Percentiles rank a stretch among this genome's conserved stretches.
Evolutionary conservation across 2,888 invertebrate species (phyloP).

Genomic region (Pristionchus fissidentatus): DNA sequence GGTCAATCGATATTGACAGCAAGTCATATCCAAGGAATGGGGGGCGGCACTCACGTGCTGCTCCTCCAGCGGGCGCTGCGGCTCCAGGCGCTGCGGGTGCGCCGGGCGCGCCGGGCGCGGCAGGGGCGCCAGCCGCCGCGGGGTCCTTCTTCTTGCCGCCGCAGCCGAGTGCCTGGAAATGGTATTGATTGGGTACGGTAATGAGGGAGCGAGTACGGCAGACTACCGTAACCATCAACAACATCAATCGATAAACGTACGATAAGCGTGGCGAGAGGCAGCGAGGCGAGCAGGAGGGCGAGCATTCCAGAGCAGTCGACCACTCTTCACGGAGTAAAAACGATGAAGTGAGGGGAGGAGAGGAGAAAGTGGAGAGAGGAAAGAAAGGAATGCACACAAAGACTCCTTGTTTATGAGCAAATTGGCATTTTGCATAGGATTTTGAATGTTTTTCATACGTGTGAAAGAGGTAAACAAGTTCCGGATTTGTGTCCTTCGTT

Average conservation of each 20-base stretch:
- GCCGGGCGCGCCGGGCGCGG: neutral
- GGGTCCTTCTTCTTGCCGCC: slow-evolving; percentile 21
- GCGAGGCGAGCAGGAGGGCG: neutral
- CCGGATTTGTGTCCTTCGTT: no score
- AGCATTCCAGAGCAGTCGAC: neutral
- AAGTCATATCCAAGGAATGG: no score
- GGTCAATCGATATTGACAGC: no score
- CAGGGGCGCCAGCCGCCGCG: neutral
- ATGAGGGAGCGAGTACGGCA: neutral
- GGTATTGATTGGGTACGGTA: no score
- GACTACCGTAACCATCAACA: neutral
- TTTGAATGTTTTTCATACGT: no score
- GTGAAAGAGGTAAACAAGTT: no score
- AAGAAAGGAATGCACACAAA: no score
- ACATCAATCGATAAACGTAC: neutral
- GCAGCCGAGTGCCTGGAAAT: neutral
- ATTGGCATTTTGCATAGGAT: neutral
- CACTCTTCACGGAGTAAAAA: neutral
- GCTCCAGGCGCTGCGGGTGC: neutral
- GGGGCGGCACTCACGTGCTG: no score
- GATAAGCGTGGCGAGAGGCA: neutral
- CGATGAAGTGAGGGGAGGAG: neutral
- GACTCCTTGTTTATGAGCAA: neutral
- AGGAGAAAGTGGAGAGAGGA: neutral
- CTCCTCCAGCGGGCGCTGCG: neutral